phyloP scores from a whole-genome alignment of 2,888 invertebrate genomes.

The Machimus atricapillus region DNA sequence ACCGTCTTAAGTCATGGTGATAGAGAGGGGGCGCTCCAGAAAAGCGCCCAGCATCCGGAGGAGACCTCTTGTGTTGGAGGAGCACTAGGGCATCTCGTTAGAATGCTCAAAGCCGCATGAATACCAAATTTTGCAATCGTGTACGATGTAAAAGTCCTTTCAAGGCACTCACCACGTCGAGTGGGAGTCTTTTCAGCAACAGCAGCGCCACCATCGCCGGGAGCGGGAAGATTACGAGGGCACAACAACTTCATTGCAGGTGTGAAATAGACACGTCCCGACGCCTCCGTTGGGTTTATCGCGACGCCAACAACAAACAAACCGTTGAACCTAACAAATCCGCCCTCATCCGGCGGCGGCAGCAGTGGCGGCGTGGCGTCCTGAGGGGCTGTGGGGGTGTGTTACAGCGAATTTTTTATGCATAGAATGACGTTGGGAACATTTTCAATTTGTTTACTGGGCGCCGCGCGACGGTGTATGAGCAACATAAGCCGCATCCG shows the following conservation, averaged over 20 bases:
- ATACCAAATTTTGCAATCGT: constrained; percentile 36
- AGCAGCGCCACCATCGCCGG: not conserved
- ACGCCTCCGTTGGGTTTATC: constrained; percentile 16
- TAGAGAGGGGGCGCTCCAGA: not conserved
- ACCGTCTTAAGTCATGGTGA: not conserved
- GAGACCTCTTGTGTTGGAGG: not conserved
- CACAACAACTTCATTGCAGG: constrained; percentile 36
- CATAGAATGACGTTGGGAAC: constrained; percentile 32
- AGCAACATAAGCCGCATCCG: not conserved
- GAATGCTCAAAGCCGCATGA: constrained; percentile 36
- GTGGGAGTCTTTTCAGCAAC: not conserved
- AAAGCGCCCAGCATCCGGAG: not conserved
- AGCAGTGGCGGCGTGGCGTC: not conserved
- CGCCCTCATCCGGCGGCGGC: not conserved
- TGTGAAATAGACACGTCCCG: constrained; percentile 28
- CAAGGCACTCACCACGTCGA: not conserved
- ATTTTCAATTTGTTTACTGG: constrained; percentile 37
- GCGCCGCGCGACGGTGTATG: not conserved
- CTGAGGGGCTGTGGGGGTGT: not conserved
- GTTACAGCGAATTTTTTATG: constrained; percentile 32
- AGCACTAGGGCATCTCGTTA: constrained; percentile 11
- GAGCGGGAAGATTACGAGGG: not conserved
- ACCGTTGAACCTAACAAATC: constrained; percentile 34
- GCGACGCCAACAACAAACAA: constrained; percentile 18
- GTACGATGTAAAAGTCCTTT: constrained; percentile 9